These are phyloP conservation scores for Xestia ashworthii DNA, from an alignment of 2,888 invertebrate species.

Conservation along the genomic window DNA sequence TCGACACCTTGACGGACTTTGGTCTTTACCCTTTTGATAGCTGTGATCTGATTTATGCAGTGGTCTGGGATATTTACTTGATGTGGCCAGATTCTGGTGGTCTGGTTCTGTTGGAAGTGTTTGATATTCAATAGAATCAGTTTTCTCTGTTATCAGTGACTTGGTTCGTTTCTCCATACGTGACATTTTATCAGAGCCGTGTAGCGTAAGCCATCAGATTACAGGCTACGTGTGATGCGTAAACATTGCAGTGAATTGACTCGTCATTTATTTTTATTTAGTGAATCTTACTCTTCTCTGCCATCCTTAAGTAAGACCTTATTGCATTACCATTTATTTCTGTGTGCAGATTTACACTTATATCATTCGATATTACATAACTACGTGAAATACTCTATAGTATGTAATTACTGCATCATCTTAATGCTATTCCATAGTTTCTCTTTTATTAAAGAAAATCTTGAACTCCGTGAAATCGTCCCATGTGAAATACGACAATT, in stretches of 20 bases:
- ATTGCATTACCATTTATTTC: conserved; percentile 4
- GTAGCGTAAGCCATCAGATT: conserved; percentile 9
- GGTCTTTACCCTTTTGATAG: conserved; percentile 13
- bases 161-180: conserved; percentile 25
- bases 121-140: conserved; percentile 76
- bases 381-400: conserved; percentile 1
- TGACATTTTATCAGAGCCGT: conserved; percentile 38
- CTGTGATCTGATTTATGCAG: conserved; percentile 23
- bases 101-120: conserved; percentile 73
- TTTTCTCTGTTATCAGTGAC: conserved; percentile 59
- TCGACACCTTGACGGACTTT: conserved; percentile 18
- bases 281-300: background rate
- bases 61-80: conserved; percentile 15
- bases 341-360: background rate
- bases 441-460: background rate
- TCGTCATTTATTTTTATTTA: background rate
- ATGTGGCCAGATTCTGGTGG: conserved; percentile 37
- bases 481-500: background rate
- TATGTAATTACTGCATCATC: background rate
- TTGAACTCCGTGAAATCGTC: background rate
- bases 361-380: background rate
- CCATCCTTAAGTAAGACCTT: background rate
- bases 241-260: background rate
- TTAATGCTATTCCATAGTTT: conserved; percentile 6
- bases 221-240: background rate